phyloP scores from a whole-genome alignment of 2,797 vertebrate species.

The Peromyscus eremicus region DNA sequence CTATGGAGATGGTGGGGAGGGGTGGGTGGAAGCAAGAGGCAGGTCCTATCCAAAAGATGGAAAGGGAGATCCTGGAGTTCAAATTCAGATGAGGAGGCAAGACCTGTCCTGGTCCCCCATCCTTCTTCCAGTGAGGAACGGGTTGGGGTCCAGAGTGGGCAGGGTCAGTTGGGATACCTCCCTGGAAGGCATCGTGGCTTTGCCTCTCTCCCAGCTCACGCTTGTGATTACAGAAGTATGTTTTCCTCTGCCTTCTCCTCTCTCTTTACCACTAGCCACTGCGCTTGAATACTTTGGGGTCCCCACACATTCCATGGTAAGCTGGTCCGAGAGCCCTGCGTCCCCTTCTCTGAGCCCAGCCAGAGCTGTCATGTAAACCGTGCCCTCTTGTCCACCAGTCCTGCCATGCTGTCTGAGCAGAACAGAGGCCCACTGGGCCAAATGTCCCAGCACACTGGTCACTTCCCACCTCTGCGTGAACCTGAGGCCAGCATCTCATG shows the following conservation, averaged over 20 bases:
- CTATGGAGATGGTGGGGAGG: background rate
- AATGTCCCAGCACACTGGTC: background rate
- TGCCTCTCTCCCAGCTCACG: background rate
- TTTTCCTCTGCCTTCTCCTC: background rate
- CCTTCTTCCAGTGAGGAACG: background rate
- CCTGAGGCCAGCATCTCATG: background rate
- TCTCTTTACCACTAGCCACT: background rate
- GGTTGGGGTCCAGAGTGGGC: background rate
- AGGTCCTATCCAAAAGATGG: background rate
- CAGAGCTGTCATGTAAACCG: background rate
- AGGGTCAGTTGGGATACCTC: too few species aligned
- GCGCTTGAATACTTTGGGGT: background rate
- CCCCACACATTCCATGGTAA: background rate
- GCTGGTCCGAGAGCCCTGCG: too few species aligned
- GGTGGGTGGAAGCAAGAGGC: background rate
- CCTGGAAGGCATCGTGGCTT: background rate
- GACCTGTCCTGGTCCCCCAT: background rate
- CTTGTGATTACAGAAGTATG: background rate
- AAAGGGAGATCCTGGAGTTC: background rate
- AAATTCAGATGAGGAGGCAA: background rate
- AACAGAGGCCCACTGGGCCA: rapidly evolving
- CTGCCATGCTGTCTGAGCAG: background rate
- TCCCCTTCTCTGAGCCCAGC: background rate
- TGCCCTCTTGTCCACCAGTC: too few species aligned
- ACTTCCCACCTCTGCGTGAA: background rate